Base-by-base conservation (phyloP, 2,113 vertebrate genomes). In the Gymnarchus niloticus region DNA sequence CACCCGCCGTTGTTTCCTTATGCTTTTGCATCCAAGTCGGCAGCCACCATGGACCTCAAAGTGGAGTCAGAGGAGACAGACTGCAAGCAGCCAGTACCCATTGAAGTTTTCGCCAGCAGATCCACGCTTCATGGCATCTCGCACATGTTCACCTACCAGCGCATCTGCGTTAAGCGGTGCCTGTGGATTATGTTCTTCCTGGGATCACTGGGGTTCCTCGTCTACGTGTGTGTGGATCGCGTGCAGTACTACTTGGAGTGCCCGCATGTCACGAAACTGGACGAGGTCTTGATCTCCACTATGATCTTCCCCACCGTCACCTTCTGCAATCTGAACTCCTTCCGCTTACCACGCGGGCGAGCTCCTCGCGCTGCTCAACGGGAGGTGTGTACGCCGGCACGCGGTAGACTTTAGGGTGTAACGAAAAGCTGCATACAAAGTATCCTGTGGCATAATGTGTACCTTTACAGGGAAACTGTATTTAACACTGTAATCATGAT, bases 241-340 rank as follows among this genome's bases (percentile, higher is more conserved):
- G 96, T 99, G 90, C 96, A 98, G 91, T 96, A 97, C 89, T 99
- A 99, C 90, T 97, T 99, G 91, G 94, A 96, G 92, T 99, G 99
- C 93, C 98, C 98, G 1, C 97, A 99, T 12, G 95, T 99, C 93
- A 99, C 98, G 92, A 99, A 98, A 90, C 97, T 99, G 87, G 98
- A 99, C 3, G 98, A 99, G 93, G 95, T 99, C 93, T 92, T 97
- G 0, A 93, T 97, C 86, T 92, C 94, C 84, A 90, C 92, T 89
- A 96, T 99, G 93, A 92, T 94, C 85, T 99, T 99, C 92, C 98
- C 98, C 0, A 94, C 97, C 0, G 91, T 99, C 93, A 99, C 98
- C 90, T 95, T 99, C 95, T 99, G 98, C 96, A 99, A 99, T 93
- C 97, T 99, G 92, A 99, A 99, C 61, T 96, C 98, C 91, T 99